phyloP scores from a whole-genome alignment of 2,888 invertebrate genomes.

The Geophilus truncorum region DNA sequence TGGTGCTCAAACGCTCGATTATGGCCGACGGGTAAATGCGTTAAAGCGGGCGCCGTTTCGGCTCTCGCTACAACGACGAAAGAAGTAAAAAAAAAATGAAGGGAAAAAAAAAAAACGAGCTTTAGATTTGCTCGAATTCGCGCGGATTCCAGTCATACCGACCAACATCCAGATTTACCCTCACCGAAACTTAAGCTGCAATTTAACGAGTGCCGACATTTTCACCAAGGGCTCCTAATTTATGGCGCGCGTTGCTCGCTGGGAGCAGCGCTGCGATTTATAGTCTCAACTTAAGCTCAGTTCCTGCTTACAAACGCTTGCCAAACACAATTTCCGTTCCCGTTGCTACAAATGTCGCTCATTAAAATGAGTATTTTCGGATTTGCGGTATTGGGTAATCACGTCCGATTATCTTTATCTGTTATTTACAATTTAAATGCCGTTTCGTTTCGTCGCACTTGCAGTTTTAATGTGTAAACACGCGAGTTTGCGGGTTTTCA shows the following conservation, averaged over 20 bases:
- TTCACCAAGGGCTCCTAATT: slow-evolving; percentile 27
- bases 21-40: slow-evolving; percentile 17
- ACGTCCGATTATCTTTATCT: not conserved
- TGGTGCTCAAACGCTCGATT: slow-evolving; percentile 27
- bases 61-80: not conserved
- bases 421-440: too few relatives aligned
- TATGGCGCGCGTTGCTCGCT: not conserved
- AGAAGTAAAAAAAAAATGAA: not conserved
- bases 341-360: not conserved
- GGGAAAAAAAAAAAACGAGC: not conserved
- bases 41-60: not conserved
- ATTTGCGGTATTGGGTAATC: not conserved
- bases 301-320: slow-evolving; percentile 13
- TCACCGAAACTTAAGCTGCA: slow-evolving; percentile 22
- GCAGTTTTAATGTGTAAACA: too few relatives aligned
- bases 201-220: slow-evolving; percentile 25
- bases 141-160: slow-evolving; percentile 18
- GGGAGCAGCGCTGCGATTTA: slow-evolving; percentile 6
- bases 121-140: not conserved
- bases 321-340: slow-evolving; percentile 20
- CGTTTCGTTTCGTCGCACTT: too few relatives aligned
- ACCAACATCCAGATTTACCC: slow-evolving; percentile 8
- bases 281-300: slow-evolving; percentile 14
- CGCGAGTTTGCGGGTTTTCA: too few relatives aligned
- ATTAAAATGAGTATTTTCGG: slow-evolving; percentile 2